Percentiles rank a stretch among this genome's conserved stretches.
phyloP scores from a whole-genome alignment of 2,113 vertebrate species.

The Todiramphus chloris region DNA sequence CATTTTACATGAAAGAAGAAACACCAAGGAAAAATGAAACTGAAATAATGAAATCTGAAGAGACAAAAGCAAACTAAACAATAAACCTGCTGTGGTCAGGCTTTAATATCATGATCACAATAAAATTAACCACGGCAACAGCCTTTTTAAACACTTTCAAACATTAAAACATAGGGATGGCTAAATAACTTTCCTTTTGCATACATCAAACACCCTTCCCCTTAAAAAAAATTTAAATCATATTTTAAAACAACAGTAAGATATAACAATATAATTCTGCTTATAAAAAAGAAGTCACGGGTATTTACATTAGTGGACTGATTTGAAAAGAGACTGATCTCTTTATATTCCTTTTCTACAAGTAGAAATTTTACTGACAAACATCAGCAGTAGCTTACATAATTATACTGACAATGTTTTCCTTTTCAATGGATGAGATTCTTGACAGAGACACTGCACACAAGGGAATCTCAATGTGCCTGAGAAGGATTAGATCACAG shows the following conservation, averaged over 20 bases:
- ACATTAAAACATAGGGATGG: neutral
- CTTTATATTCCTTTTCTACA: neutral
- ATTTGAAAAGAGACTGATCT: neutral
- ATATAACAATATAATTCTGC: neutral
- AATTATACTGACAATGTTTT: neutral
- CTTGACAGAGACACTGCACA: neutral
- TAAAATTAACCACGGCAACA: neutral
- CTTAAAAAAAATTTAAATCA: neutral
- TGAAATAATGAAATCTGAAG: neutral
- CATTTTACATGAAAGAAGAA: neutral
- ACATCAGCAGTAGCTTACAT: neutral
- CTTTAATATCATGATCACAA: neutral
- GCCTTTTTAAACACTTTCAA: neutral
- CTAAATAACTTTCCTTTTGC: neutral
- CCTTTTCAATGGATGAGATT: neutral
- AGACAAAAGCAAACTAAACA: neutral
- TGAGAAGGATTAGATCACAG: neutral
- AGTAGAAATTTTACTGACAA: neutral
- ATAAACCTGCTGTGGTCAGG: neutral
- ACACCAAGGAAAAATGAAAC: neutral
- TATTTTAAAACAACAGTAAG: neutral
- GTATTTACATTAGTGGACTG: neutral
- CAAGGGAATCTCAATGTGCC: fast-evolving
- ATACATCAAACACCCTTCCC: fast-evolving
- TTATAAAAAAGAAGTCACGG: neutral